Conservation (phyloP, 1,140 invertebrate genomes). For the Zaprionus ornatus region DNA sequence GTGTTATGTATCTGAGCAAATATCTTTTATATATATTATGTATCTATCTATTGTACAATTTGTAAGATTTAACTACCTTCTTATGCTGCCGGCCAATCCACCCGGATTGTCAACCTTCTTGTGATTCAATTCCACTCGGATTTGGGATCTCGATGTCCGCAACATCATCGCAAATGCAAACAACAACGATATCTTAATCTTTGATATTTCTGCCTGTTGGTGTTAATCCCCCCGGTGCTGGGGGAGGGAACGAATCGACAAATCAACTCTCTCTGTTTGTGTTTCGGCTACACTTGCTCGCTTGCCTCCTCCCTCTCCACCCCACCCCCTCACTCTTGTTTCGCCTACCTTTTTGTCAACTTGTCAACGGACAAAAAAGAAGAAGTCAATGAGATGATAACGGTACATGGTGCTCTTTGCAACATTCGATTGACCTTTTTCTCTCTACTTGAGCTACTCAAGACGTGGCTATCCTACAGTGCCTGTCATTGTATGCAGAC, state of each 20-base stretch:
- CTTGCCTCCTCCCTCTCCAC: too few species aligned
- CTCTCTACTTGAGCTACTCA: conserved; percentile 23
- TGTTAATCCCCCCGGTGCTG: background rate
- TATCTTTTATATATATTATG: too few species aligned
- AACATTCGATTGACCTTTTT: conserved; percentile 45
- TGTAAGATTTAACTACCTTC: background rate
- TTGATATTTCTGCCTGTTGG: background rate
- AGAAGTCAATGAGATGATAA: conserved; percentile 35
- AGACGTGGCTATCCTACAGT: conserved; percentile 14
- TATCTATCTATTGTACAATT: conserved; percentile 3
- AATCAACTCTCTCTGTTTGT: conserved; percentile 7
- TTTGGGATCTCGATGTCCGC: background rate
- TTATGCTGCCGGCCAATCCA: background rate
- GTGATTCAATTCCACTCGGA: background rate
- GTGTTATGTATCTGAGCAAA: background rate
- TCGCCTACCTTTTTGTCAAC: background rate
- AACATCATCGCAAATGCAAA: conserved; percentile 1
- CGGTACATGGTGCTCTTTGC: conserved; percentile 30
- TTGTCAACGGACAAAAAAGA: conserved; percentile 19
- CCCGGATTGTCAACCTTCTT: background rate
- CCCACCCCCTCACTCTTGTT: background rate
- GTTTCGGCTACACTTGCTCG: background rate
- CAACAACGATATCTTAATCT: conserved; percentile 1
- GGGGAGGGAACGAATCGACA: background rate
- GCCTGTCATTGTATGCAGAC: conserved; percentile 11